These are phyloP conservation scores for Melanotaenia trifasciata DNA, from an alignment of 2,797 vertebrate genomes.

Conservation along the genomic window DNA sequence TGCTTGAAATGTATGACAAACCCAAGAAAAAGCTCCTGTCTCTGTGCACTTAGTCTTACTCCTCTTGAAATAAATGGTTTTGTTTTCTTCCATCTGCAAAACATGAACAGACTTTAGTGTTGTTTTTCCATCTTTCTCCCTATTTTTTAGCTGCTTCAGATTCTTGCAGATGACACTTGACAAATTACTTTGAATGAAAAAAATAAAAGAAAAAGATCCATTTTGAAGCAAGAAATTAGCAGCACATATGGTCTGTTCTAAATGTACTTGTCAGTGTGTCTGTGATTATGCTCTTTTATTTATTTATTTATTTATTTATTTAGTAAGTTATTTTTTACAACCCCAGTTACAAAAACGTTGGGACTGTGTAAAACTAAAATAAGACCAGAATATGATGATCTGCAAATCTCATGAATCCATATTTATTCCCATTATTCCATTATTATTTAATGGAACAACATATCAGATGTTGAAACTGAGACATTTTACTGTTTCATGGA, in stretches of 20 bases:
- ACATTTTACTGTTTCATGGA: too few species aligned
- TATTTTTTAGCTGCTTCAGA: not conserved
- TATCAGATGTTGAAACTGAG: too few species aligned
- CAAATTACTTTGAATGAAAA: not conserved
- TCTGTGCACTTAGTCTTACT: conserved; percentile 23
- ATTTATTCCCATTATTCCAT: too few species aligned
- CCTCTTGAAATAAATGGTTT: conserved; percentile 66
- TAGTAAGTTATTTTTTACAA: not conserved
- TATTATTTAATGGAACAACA: too few species aligned
- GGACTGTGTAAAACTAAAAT: too few species aligned
- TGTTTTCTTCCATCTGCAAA: conserved; percentile 61
- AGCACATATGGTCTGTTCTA: not conserved
- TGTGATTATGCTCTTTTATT: not conserved
- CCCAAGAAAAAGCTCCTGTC: conserved; percentile 16
- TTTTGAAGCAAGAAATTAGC: too few species aligned
- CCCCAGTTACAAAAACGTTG: too few species aligned
- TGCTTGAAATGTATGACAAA: conserved; percentile 37
- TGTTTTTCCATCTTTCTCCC: not conserved
- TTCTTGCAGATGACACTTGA: not conserved
- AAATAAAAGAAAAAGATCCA: too few species aligned
- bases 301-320: not conserved
- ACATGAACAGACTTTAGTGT: not conserved
- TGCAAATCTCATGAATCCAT: too few species aligned
- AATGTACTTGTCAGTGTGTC: not conserved
- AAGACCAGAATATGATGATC: too few species aligned